Conservation (phyloP, 2,888 invertebrate species). For the Drosophila algonquin region DNA sequence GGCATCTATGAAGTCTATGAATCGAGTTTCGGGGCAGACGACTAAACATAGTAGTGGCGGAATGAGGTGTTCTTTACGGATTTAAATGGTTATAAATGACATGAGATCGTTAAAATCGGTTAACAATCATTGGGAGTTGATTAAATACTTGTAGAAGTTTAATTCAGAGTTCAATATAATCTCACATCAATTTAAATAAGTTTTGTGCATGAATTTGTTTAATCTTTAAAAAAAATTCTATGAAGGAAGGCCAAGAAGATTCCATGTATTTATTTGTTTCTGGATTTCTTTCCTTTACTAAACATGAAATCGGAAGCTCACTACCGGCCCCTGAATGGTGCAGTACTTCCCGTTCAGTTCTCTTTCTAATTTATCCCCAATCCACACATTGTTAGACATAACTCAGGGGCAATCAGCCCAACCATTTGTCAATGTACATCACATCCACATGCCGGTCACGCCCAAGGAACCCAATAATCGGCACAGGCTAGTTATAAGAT, state of each 20-base stretch:
- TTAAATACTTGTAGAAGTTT: not conserved
- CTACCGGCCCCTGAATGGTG: constrained; percentile 3
- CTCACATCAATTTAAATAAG: too few relatives aligned
- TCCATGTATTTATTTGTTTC: too few relatives aligned
- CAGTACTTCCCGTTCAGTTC: not conserved
- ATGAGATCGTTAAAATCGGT: not conserved
- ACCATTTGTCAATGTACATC: constrained; percentile 34
- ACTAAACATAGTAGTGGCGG: not conserved
- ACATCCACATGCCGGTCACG: constrained; percentile 29
- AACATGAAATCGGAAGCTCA: too few relatives aligned
- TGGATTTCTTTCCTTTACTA: too few relatives aligned
- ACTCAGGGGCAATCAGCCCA: constrained; percentile 8
- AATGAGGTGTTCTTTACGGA: not conserved
- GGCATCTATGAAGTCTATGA: constrained; percentile 21
- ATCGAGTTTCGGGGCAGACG: not conserved
- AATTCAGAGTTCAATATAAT: too few relatives aligned
- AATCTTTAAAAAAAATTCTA: too few relatives aligned
- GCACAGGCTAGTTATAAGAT: constrained; percentile 38
- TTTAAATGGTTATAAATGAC: not conserved
- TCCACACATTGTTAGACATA: not conserved
- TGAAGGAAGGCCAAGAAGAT: too few relatives aligned
- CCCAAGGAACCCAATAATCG: constrained; percentile 35
- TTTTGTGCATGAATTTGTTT: too few relatives aligned
- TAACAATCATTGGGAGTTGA: not conserved
- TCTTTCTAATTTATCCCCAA: not conserved